Evolutionary conservation across 2,113 vertebrate species (phyloP), one percentile per base, ranked within the genome.

Genomic region (Colistium nudipinnis): DNA sequence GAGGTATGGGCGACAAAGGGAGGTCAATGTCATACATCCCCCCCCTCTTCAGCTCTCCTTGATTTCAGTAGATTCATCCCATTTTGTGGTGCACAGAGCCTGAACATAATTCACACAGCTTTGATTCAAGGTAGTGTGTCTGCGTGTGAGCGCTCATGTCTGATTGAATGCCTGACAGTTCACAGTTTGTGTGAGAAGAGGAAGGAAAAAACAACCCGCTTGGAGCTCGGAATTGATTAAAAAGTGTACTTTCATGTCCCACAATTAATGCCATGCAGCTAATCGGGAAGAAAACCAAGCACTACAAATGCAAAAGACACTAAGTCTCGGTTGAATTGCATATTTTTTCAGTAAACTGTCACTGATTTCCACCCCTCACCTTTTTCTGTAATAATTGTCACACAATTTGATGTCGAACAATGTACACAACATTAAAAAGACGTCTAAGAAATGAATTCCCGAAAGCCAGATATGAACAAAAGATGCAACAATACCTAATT

Each of bases 111-210:
- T 41, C 53, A 7, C 38, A 53, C 4, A n/a, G 19, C 16, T 2
- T 38, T 13, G 61, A 57, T 49, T 52, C 3, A 31, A 59, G 19
- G 7, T 47, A 30, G 38, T 30, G 38, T 38, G 16, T 44, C 22
- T 27, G 27, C 14, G 56, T 48, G n/a, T n/a, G n/a, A n/a, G n/a
- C n/a, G n/a, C n/a, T n/a, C n/a, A n/a, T 33, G 59, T 30, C 12
- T 65, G 62, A 71, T 49, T 51, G 19, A 70, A 19, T 17, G 43
- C 17, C 51, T 55, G 69, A 78, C 74, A 63, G 12, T 19, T 44
- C 28, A n/a, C n/a, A 67, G 56, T 74, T n/a, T 65, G 47, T 44
- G 20, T 14, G n/a, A 27, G 24, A 27, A 63, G 17, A 66, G 22
- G 8, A 7, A 25, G 13, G 6, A 3, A 28, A 38, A 41, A 67